Conservation (phyloP, 2,888 invertebrate genomes). For the Nysson spinosus region DNA sequence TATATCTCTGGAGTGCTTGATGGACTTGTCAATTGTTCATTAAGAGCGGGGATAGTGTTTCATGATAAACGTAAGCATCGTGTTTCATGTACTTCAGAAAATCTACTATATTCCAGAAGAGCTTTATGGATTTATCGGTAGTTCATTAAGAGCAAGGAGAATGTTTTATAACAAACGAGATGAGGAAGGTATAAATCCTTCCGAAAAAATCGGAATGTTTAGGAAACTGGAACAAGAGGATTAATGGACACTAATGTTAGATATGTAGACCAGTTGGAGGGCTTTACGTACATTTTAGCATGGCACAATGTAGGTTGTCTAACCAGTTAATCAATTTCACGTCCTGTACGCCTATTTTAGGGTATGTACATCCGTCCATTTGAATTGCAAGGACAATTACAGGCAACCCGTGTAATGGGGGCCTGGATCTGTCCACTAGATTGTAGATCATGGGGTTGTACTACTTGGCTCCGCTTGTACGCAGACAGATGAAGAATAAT, state of each 20-base stretch:
- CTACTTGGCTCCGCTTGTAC: constrained; percentile 37
- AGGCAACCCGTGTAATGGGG: constrained; percentile 50
- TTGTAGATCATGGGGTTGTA: constrained; percentile 54
- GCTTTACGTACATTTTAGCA: constrained; percentile 51
- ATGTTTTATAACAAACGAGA: not conserved
- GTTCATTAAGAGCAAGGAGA: no score
- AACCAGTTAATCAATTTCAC: constrained; percentile 64
- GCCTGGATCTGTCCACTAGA: constrained; percentile 37
- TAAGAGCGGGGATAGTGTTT: no score
- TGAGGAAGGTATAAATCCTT: not conserved
- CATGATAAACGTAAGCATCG: no score
- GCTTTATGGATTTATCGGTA: no score
- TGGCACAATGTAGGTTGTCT: constrained; percentile 41
- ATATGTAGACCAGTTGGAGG: constrained; percentile 23
- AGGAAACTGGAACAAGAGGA: not conserved
- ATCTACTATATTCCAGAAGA: no score
- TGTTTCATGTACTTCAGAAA: no score
- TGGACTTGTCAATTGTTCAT: no score
- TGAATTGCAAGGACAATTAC: constrained; percentile 57
- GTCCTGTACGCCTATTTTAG: constrained; percentile 56
- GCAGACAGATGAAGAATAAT: constrained; percentile 23
- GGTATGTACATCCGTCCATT: constrained; percentile 50
- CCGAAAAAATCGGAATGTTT: not conserved
- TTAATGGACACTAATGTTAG: constrained; percentile 28
- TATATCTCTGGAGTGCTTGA: no score